Evolutionary conservation across 64 coral and sea anemone genomes (phyloP).

Genomic region (Astreopora myriophthalma): DNA sequence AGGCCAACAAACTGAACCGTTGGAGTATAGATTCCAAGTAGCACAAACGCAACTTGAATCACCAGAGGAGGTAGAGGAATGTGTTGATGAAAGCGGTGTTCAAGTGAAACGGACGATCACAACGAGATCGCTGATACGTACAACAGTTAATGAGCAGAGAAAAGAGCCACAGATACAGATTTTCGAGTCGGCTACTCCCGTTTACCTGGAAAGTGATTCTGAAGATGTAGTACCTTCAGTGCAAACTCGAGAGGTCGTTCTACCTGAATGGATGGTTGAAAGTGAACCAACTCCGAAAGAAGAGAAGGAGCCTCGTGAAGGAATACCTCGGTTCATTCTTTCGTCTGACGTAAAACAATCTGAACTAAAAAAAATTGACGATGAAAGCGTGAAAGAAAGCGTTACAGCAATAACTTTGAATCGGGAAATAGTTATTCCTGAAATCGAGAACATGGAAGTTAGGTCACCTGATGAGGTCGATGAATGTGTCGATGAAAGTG

Average conservation of each 20-base stretch:
- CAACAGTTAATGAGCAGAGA: not conserved
- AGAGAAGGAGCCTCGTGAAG: not conserved
- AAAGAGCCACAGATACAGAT: not conserved
- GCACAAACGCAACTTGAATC: not conserved
- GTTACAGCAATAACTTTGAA: not conserved
- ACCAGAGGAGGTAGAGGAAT: conserved; percentile 40
- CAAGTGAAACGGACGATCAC: conserved; percentile 52
- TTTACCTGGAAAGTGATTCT: not conserved
- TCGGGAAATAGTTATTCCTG: not conserved
- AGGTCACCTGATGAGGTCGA: not conserved
- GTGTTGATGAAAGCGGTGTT: conserved; percentile 43
- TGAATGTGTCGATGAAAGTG: conserved; percentile 66
- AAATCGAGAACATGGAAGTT: conserved; percentile 15
- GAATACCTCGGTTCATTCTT: not conserved
- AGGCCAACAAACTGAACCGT: not conserved
- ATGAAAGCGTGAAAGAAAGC: not conserved
- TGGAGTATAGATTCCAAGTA: not conserved
- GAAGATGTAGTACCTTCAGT: conserved; percentile 20
- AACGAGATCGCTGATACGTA: conserved; percentile 19
- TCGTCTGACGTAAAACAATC: not conserved
- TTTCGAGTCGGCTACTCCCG: not conserved
- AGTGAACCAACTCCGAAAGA: not conserved
- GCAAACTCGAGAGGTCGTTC: not conserved
- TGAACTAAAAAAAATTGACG: not conserved
- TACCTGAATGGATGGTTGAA: conserved; percentile 37